These are phyloP conservation scores for Bos taurus DNA, from an alignment of 2,113 vertebrate species.

Conservation along the genomic window ARS-UCD2.0 NC_037357.1:47122001-47122500, in stretches of 20 bases:
- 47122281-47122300: not conserved
- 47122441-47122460: not conserved
- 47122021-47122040: not conserved
- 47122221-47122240: not conserved
- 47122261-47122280: not conserved
- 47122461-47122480: not conserved
- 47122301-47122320: not conserved
- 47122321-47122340: not conserved
- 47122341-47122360: not conserved
- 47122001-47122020: not conserved
- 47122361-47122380: not conserved
- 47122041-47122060: not conserved
- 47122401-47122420: not conserved
- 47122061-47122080: not conserved
- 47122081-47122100: not conserved
- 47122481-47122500: not conserved
- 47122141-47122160: not conserved
- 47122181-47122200: not conserved
- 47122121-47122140: not conserved
- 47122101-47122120: not conserved
- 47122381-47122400: not conserved
- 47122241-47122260: not conserved
- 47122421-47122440: not conserved
- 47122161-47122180: not conserved
- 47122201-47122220: not conserved